phyloP scores from a whole-genome alignment of 2,797 vertebrate genomes.

The Karalla daura region DNA sequence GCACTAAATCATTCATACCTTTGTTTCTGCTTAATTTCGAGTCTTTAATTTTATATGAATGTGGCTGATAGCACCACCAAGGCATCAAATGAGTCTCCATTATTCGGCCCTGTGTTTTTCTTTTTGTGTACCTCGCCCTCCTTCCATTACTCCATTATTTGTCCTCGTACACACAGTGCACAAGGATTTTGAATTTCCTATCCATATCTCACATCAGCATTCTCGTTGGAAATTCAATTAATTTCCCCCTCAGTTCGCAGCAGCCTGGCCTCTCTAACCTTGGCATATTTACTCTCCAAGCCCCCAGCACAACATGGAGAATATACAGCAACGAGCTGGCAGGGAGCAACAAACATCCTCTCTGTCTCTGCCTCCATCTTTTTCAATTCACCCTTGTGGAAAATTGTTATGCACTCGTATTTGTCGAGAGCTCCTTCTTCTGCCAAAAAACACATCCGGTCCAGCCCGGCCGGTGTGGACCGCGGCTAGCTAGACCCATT shows the following conservation, averaged over 20 bases:
- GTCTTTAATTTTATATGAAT: slow-evolving; percentile 38
- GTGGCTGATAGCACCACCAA: slow-evolving; percentile 11
- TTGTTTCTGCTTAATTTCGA: slow-evolving; percentile 45
- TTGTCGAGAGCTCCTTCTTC: slow-evolving; percentile 36
- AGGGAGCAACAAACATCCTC: slow-evolving; percentile 30
- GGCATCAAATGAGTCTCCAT: slow-evolving; percentile 20
- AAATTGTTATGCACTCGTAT: slow-evolving; percentile 42
- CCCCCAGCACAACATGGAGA: slow-evolving; percentile 43
- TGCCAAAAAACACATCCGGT: slow-evolving; percentile 39
- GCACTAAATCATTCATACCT: slow-evolving; percentile 44
- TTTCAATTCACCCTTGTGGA: slow-evolving; percentile 43
- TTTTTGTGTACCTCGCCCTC: slow-evolving; percentile 2
- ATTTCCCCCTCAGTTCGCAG: slow-evolving; percentile 56
- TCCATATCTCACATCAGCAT: slow-evolving; percentile 64
- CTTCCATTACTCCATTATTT: slow-evolving; percentile 43
- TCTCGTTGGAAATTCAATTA: slow-evolving; percentile 73
- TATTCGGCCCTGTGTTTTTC: slow-evolving; percentile 26
- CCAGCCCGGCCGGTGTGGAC: slow-evolving; percentile 7
- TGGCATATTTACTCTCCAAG: slow-evolving; percentile 65
- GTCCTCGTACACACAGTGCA: slow-evolving; percentile 25
- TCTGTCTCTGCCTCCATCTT: slow-evolving; percentile 25
- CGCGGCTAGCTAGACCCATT: slow-evolving; percentile 2
- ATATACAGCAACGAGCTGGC: slow-evolving; percentile 50
- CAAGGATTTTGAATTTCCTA: slow-evolving; percentile 56
- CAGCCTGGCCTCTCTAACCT: slow-evolving; percentile 61